These are phyloP conservation scores for Spinus pinus DNA, from an alignment of 2,797 vertebrate genomes.

Conservation along the genomic window DNA sequence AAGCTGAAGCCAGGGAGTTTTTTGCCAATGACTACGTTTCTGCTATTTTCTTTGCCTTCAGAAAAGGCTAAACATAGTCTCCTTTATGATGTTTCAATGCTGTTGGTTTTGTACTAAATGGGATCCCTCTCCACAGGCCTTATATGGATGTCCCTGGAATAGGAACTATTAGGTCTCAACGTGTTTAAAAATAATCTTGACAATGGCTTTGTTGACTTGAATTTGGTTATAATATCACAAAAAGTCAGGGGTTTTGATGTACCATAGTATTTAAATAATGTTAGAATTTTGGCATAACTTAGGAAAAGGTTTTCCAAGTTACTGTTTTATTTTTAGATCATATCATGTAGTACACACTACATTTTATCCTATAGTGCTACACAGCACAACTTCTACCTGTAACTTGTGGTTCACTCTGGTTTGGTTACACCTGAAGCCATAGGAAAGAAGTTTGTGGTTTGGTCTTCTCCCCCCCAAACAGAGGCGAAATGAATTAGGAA, in stretches of 20 bases:
- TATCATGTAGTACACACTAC: accelerated
- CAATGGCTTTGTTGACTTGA: neutral
- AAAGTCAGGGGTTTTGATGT: neutral
- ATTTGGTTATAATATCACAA: neutral
- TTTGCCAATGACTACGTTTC: neutral
- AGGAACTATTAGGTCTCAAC: neutral
- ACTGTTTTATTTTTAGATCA: neutral
- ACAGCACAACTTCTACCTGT: neutral
- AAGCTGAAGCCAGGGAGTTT: neutral
- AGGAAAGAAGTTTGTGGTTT: neutral
- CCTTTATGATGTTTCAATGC: neutral
- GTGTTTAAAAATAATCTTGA: neutral
- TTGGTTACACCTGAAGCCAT: neutral
- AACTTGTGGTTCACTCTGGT: neutral
- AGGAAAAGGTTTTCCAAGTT: neutral
- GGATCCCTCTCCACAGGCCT: neutral
- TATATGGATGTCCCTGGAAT: neutral
- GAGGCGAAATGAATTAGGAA: neutral
- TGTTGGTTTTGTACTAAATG: neutral
- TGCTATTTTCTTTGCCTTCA: neutral
- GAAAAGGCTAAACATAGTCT: neutral
- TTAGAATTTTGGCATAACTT: neutral
- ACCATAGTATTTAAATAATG: neutral
- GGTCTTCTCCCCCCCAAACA: neutral
- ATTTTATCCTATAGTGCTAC: neutral